A percentile compares a stretch with the other conserved stretches of the same genome.
These are phyloP conservation scores for Scortum barcoo DNA, from an alignment of 2,113 vertebrate genomes.

Conservation along the genomic window DNA sequence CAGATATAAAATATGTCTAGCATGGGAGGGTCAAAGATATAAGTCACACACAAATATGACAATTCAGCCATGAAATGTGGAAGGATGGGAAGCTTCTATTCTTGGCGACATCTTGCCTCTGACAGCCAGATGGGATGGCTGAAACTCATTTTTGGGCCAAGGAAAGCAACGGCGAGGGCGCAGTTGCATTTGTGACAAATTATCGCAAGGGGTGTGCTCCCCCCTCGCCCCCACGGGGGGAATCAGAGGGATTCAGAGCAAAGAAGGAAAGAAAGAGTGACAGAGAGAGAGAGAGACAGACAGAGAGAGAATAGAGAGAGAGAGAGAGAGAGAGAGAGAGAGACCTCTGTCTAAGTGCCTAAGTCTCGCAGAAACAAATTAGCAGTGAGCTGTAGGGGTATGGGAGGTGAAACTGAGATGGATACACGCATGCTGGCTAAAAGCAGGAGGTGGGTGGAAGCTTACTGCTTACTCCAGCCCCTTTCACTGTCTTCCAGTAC, in stretches of 20 bases:
- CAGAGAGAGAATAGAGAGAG: slow-evolving; percentile 8
- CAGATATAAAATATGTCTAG: slow-evolving; percentile 73
- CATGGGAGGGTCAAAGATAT: slow-evolving; percentile 67
- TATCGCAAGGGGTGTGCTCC: slow-evolving; percentile 68
- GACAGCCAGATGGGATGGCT: slow-evolving; percentile 81
- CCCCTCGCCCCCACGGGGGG: slow-evolving; percentile 46
- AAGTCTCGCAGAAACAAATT: slow-evolving; percentile 70
- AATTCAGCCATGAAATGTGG: slow-evolving; percentile 77
- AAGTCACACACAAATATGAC: slow-evolving; percentile 73
- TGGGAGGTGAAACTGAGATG: slow-evolving; percentile 70
- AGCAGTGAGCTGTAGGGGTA: slow-evolving; percentile 68
- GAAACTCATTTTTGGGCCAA: slow-evolving; percentile 73
- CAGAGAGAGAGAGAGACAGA: slow-evolving; percentile 39
- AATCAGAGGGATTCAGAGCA: slow-evolving; percentile 63
- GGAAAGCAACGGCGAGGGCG: slow-evolving; percentile 71
- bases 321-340: slow-evolving; percentile 43
- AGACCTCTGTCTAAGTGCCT: slow-evolving; percentile 50
- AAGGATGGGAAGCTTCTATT: slow-evolving; percentile 78
- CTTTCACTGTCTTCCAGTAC: slow-evolving; percentile 66
- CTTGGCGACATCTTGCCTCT: slow-evolving; percentile 70
- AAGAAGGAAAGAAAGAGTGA: slow-evolving; percentile 61
- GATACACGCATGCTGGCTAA: slow-evolving; percentile 62
- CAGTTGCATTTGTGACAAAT: slow-evolving; percentile 81
- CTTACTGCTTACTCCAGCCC: slow-evolving; percentile 69
- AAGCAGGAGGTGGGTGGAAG: slow-evolving; percentile 73